Percentiles rank a stretch among this genome's conserved stretches.
These are phyloP conservation scores for Philereme transversata DNA, from an alignment of 2,888 invertebrate species.

Conservation along the genomic window DNA sequence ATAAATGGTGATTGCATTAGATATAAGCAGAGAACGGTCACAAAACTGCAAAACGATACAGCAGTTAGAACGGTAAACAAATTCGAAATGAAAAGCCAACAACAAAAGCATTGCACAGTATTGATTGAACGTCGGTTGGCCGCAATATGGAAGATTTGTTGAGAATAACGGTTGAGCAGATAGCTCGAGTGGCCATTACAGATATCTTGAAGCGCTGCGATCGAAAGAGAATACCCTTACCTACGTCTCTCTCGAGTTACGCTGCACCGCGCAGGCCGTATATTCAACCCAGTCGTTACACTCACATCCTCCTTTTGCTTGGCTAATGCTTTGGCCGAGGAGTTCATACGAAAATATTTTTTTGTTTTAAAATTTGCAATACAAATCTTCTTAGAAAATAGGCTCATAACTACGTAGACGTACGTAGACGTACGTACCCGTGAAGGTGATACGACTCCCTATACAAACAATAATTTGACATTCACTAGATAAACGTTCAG, in stretches of 20 bases:
- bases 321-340: constrained; percentile 36
- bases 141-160: constrained; percentile 78
- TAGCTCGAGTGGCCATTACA: constrained; percentile 80
- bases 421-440: no score
- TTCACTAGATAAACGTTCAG: no score
- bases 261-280: constrained; percentile 47
- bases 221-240: constrained; percentile 65
- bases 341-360: neutral
- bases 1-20: no score
- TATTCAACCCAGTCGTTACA: constrained; percentile 53
- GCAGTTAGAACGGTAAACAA: constrained; percentile 42
- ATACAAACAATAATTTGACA: no score
- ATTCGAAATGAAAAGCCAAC: constrained; percentile 56
- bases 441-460: no score
- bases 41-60: constrained; percentile 2
- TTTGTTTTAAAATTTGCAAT: neutral
- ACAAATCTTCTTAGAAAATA: neutral
- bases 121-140: constrained; percentile 68
- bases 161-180: constrained; percentile 75
- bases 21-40: neutral
- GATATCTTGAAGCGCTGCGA: constrained; percentile 71
- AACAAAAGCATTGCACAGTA: constrained; percentile 55
- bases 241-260: constrained; percentile 64
- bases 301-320: constrained; percentile 45
- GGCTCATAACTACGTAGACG: no score